Base-by-base conservation (phyloP, 2,888 invertebrate species). In the Carcina quercana region DNA sequence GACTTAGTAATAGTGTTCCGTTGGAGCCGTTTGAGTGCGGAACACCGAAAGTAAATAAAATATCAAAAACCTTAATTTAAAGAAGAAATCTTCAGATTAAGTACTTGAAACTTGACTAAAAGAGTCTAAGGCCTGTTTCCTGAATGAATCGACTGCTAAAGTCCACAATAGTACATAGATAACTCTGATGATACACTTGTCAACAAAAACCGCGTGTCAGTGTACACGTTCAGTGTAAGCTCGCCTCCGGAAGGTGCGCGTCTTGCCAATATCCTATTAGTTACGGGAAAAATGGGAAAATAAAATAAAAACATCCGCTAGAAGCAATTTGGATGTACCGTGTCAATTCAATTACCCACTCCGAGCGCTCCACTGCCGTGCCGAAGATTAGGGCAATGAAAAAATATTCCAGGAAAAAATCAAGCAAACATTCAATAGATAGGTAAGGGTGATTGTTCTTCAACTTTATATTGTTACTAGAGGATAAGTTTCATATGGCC, bases 301-400 rank as follows among this genome's bases (percentile, higher is more conserved):
- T 55, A 47, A 52, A 51, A 53, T 48, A 59, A 61, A 58, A 59
- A 54, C 45, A 53, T 59, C 58, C 45, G 45, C 56, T 53, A 40
- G 42, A 58, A 59, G 52, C 55, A 59, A 59, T 63, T 65, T 58
- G 55, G 47, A 61, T 64, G 59, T 59, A 42, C 60, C 59, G 59
- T 51, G 62, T 54, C 59, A 61, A 65, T 65, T 61, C 58, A 64
- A 64, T 64, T 61, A 62, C 55, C 42, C 48, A 48, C 51, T 45
- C 47, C 45, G 49, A 45, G 55, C 50, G 51, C 47, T 49, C 44
- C 51, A 50, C 57, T 60, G 55, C 49, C 56, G 51, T 53, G 50
- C 47, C 51, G 45, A 51, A 59, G 59, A 60, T 66, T 62, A 66
- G 49, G 64, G 69, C 65, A 58, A 78, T 76, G 74, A 71, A 61